phyloP scores from a whole-genome alignment of 1,140 invertebrate genomes.

The Camponotus floridanus region DNA sequence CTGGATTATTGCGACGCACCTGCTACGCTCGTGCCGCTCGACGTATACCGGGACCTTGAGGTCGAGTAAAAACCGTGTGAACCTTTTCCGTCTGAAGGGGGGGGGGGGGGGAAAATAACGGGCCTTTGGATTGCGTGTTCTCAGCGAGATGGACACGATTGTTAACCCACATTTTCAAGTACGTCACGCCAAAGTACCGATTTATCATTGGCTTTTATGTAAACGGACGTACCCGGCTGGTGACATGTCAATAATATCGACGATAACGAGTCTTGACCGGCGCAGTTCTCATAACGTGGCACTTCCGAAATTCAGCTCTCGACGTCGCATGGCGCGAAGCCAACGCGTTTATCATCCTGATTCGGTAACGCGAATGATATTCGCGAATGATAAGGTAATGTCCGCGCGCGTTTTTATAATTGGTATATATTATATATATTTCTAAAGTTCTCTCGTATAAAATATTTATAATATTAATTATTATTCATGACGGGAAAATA shows the following conservation, averaged over 20 bases:
- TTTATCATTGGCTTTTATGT: slow-evolving; percentile 60
- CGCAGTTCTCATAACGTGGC: slow-evolving; percentile 17
- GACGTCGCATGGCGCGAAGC: not conserved
- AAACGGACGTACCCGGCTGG: slow-evolving; percentile 9
- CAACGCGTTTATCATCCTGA: slow-evolving; percentile 32
- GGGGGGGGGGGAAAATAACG: slow-evolving; percentile 33
- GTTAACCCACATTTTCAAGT: slow-evolving; percentile 74
- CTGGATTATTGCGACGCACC: slow-evolving; percentile 62
- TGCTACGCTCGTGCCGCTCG: slow-evolving; percentile 14
- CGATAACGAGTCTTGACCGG: slow-evolving; percentile 34
- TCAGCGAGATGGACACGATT: slow-evolving; percentile 59
- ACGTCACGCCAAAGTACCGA: slow-evolving; percentile 60
- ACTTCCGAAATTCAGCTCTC: slow-evolving; percentile 30
- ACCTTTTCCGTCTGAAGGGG: slow-evolving; percentile 50
- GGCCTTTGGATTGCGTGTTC: slow-evolving; percentile 22
- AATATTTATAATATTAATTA: too few species aligned
- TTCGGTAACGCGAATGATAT: not conserved
- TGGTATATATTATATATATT: not conserved
- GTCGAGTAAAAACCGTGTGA: slow-evolving; percentile 51
- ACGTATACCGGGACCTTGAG: slow-evolving; percentile 44
- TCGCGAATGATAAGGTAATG: not conserved
- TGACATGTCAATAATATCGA: slow-evolving; percentile 49
- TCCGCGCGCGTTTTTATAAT: not conserved
- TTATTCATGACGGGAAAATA: too few species aligned
- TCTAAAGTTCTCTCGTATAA: too few species aligned